Evolutionary conservation across 2,113 vertebrate genomes (phyloP), one percentile per base, ranked within the genome.

Genomic region (Nematolebias whitei): DNA sequence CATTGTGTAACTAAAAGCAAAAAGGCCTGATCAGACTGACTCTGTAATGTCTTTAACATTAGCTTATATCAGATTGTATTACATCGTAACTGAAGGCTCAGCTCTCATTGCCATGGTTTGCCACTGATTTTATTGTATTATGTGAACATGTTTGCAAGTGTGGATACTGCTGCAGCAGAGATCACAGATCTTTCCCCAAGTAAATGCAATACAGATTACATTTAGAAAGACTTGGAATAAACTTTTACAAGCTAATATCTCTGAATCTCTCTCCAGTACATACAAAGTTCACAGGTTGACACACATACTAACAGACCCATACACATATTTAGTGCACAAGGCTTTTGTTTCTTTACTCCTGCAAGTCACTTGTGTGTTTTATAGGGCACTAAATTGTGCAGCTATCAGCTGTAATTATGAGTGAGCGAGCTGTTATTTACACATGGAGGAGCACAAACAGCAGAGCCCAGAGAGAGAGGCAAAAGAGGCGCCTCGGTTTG

Each of bases 351-450:
- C 19, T 53, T 48, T 52, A 45, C 43, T 51, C 54, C 65, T 48
- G 55, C 24, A 35, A 54, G 40, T 45, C 8, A 51, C 16, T n/a
- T 35, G 38, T 68, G 73, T 2, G 18, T 72, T 87, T 84, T 53
- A 70, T 70, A 52, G 71, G 72, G 59, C 76, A 59, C 26, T 48
- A 63, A 71, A 67, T 78, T 60, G 45, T 53, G 40, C 29, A 48
- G 69, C 80, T 71, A 89, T 88, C 83, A 87, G 76, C 63, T 55
- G 63, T 87, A 91, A 91, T 90, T 89, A 89, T 84, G 86, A 81
- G 54, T 60, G 43, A 82, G 80, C 43, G 83, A 63, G 71, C 62
- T 71, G 73, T 89, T 91, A 85, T 57, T 87, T 63, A 62, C 83
- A 84, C 87, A 85, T 70, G 74, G 80, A 71, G 51, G 71, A 78